These are phyloP conservation scores for Agrochola lychnidis DNA, from an alignment of 2,888 invertebrate species.

Conservation along the genomic window DNA sequence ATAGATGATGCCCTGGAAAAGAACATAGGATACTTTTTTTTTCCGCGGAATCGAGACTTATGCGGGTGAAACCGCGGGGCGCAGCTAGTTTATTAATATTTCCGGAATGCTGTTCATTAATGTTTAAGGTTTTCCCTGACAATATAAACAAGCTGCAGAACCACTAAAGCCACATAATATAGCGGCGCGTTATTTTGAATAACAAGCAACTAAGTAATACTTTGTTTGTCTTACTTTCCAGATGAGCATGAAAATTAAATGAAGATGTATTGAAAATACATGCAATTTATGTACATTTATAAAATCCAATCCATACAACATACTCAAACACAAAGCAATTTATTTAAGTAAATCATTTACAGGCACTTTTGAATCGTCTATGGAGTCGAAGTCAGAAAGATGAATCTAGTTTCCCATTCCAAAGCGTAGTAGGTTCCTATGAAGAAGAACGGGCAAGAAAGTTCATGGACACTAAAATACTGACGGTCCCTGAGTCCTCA, in stretches of 20 bases:
- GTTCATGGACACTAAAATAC: not conserved
- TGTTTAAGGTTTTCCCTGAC: constrained; percentile 32
- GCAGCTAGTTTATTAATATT: constrained; percentile 6
- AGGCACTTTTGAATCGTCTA: not conserved
- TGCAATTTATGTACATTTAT: not conserved
- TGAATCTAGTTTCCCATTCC: not conserved
- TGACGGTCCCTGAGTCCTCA: not conserved
- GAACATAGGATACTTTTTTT: too few species aligned
- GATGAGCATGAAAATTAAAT: constrained; percentile 13
- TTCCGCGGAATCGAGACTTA: too few species aligned
- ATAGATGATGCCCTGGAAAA: too few species aligned
- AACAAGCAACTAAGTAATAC: not conserved
- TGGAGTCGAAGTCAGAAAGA: not conserved
- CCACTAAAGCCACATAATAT: not conserved
- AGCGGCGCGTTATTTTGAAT: not conserved
- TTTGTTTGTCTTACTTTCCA: constrained; percentile 8
- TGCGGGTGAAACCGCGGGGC: too few species aligned
- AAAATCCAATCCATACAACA: not conserved
- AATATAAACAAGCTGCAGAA: constrained; percentile 6
- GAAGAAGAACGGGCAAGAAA: not conserved
- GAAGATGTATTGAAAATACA: constrained; percentile 12
- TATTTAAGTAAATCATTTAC: not conserved
- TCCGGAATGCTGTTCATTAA: constrained; percentile 19
- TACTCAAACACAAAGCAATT: not conserved
- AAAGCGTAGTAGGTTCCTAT: not conserved